Conservation (phyloP, 2,797 vertebrate genomes). For the Malurus leucopterus region DNA sequence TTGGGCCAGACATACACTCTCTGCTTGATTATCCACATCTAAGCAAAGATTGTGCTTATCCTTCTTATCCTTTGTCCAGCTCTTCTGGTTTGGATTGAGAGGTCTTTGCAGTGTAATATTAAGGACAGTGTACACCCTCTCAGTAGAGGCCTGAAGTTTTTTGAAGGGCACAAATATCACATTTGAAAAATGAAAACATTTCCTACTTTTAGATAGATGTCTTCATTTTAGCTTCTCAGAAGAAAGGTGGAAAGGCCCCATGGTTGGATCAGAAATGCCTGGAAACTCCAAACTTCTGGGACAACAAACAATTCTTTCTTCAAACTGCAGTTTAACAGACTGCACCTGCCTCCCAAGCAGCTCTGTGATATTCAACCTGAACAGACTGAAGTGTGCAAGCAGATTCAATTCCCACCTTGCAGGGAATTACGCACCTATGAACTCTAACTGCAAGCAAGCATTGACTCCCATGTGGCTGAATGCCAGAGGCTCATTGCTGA, state of each 20-base stretch:
- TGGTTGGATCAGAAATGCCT: not conserved
- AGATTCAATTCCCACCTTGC: not conserved
- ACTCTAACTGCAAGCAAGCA: not conserved
- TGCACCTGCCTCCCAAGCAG: not conserved
- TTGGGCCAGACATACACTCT: not conserved
- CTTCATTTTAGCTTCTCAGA: not conserved
- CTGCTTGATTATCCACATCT: not conserved
- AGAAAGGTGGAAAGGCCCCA: not conserved
- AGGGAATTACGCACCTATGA: not conserved
- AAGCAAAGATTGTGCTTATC: not conserved
- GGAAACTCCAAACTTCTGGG: not conserved
- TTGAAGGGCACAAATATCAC: not conserved
- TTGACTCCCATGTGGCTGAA: accelerated
- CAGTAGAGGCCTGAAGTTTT: not conserved
- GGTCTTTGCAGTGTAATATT: not conserved
- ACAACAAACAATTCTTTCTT: not conserved
- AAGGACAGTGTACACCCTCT: not conserved
- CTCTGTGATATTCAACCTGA: not conserved
- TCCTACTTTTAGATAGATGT: not conserved
- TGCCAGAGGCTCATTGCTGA: not conserved
- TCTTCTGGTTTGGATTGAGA: not conserved
- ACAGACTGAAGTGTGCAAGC: not conserved
- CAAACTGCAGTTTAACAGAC: not conserved
- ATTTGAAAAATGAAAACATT: not conserved
- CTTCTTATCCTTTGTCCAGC: not conserved